phyloP scores from a whole-genome alignment of 2,113 vertebrate species.

The Anseranas semipalmata region DNA sequence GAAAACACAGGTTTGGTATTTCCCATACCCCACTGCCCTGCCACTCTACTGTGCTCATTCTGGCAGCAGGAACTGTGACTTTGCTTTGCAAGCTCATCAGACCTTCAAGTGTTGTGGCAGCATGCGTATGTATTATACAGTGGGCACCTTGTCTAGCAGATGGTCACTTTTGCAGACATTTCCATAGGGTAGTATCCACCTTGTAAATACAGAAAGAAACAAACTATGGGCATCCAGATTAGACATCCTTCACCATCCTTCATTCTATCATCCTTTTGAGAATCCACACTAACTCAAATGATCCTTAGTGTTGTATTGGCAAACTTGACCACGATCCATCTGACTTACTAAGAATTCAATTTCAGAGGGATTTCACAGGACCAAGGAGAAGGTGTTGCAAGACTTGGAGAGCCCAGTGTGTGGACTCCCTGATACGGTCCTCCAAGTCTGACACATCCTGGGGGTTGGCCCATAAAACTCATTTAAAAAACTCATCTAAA shows the following conservation, averaged over 20 bases:
- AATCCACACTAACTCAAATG: neutral
- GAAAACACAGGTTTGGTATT: neutral
- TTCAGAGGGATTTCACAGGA: neutral
- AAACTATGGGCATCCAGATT: neutral
- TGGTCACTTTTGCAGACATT: neutral
- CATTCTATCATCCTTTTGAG: neutral
- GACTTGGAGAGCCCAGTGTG: neutral
- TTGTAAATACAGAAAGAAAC: neutral
- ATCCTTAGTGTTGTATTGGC: neutral
- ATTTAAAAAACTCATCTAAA: neutral
- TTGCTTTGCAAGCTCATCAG: neutral
- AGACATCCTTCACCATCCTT: neutral
- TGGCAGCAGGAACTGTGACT: neutral
- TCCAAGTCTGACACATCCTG: neutral
- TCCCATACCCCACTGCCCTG: neutral
- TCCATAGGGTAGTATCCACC: neutral
- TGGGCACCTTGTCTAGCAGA: neutral
- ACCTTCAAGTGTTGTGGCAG: neutral
- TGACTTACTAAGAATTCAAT: neutral
- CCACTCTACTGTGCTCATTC: neutral
- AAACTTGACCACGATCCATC: neutral
- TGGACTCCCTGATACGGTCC: neutral
- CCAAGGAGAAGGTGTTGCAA: neutral
- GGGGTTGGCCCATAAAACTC: neutral
- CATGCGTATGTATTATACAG: accelerated